Evolutionary conservation across 2,888 invertebrate genomes (phyloP).

Genomic region (Tuta absoluta): DNA sequence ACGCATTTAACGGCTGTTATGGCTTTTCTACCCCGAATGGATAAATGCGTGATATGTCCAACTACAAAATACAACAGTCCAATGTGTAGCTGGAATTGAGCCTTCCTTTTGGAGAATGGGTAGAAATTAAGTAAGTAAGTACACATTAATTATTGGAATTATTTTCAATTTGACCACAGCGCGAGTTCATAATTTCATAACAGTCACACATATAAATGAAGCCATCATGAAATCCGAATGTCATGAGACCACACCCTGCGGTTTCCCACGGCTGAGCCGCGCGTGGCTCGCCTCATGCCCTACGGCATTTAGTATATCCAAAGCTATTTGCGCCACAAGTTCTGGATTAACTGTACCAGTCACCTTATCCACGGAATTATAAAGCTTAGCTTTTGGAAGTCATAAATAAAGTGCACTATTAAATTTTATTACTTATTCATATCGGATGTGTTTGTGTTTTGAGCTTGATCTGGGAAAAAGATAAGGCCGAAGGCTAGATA

Average conservation of each 20-base stretch:
- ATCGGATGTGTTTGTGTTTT: not conserved
- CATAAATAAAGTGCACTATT: constrained; percentile 2
- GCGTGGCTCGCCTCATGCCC: not conserved
- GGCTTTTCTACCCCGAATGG: too few species aligned
- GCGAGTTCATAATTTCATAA: not conserved
- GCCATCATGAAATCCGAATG: not conserved
- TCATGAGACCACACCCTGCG: not conserved
- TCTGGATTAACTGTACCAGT: not conserved
- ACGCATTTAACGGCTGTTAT: too few species aligned
- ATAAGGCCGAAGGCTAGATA: too few species aligned
- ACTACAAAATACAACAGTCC: too few species aligned
- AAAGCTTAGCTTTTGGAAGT: not conserved
- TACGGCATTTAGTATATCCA: not conserved
- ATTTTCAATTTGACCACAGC: not conserved
- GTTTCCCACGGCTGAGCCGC: constrained; percentile 2
- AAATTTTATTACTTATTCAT: not conserved
- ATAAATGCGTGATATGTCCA: too few species aligned
- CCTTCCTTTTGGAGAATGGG: too few species aligned
- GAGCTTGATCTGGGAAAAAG: too few species aligned
- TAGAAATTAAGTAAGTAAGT: too few species aligned
- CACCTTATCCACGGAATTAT: constrained; percentile 3
- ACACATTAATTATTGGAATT: too few species aligned
- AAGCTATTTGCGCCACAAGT: constrained; percentile 16
- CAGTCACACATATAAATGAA: not conserved
- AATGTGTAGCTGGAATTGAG: too few species aligned